Evolutionary conservation across 2,113 vertebrate genomes (phyloP).

Genomic region (Coptodon rendalli): DNA sequence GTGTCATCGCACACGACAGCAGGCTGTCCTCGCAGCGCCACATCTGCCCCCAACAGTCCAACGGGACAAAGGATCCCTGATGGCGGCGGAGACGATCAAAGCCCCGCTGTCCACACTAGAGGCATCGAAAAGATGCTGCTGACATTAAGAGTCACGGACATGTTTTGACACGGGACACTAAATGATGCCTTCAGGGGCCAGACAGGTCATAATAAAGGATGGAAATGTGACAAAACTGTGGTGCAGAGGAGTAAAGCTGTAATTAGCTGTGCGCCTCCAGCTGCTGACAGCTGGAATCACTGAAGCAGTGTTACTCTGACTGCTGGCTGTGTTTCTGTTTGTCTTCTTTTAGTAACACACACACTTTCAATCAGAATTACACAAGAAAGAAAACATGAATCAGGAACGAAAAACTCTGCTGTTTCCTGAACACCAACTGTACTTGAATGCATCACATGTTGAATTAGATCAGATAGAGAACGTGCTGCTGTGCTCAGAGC

Average conservation of each 20-base stretch:
- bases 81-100: neutral
- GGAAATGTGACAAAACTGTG: conserved; percentile 25
- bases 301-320: neutral
- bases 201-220: neutral
- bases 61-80: neutral
- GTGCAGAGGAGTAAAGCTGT: neutral
- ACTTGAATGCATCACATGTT: neutral
- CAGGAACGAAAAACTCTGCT: neutral
- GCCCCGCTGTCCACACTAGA: neutral
- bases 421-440: neutral
- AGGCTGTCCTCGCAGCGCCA: neutral
- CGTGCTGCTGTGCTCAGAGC: neutral
- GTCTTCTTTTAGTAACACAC: neutral
- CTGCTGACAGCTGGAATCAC: conserved; percentile 32
- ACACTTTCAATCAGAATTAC: neutral
- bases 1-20: neutral
- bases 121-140: neutral
- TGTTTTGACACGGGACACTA: conserved; percentile 15
- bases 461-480: neutral
- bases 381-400: neutral
- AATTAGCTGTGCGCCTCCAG: conserved; percentile 4
- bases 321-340: neutral
- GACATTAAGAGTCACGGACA: neutral
- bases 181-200: neutral
- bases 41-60: neutral